Evolutionary conservation across 2,888 invertebrate genomes (phyloP).

Genomic region (Orchestes rusci): DNA sequence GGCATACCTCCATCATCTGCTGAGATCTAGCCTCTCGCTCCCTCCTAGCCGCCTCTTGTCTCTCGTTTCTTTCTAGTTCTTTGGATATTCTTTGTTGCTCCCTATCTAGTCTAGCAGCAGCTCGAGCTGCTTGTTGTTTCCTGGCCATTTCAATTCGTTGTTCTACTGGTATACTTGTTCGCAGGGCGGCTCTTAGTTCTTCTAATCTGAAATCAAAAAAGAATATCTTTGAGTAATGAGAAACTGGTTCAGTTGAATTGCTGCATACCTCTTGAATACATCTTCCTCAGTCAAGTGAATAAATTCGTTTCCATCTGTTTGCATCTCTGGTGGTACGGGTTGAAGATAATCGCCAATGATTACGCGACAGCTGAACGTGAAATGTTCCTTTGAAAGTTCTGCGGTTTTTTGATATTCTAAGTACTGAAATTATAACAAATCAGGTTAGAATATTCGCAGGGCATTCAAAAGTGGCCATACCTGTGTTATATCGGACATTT

Average conservation of each 20-base stretch:
- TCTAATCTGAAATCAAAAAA: constrained; percentile 48
- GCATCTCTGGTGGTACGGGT: constrained; percentile 53
- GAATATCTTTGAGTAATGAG: neutral
- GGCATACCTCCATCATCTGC: constrained; percentile 86
- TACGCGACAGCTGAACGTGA: constrained; percentile 84
- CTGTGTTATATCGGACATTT: constrained; percentile 57
- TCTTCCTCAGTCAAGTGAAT: constrained; percentile 74
- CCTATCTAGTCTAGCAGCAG: constrained; percentile 67
- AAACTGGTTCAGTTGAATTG: neutral
- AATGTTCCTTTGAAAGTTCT: constrained; percentile 76
- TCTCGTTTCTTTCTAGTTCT: constrained; percentile 72
- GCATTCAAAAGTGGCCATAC: no score
- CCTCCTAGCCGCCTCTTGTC: constrained; percentile 74
- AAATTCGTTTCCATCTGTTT: constrained; percentile 62
- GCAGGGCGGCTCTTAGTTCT: constrained; percentile 58
- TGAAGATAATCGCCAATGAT: constrained; percentile 90
- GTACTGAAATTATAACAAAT: constrained; percentile 50
- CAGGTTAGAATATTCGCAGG: neutral
- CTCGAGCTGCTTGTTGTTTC: constrained; percentile 64
- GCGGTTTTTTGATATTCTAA: constrained; percentile 54
- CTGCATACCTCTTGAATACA: constrained; percentile 60
- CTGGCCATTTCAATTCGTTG: constrained; percentile 68
- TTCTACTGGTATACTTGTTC: constrained; percentile 62
- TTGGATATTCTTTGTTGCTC: constrained; percentile 59
- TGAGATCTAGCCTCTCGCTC: constrained; percentile 77